Evolutionary conservation across 1,140 invertebrate species (phyloP).

Genomic region (Batillaria attramentaria): DNA sequence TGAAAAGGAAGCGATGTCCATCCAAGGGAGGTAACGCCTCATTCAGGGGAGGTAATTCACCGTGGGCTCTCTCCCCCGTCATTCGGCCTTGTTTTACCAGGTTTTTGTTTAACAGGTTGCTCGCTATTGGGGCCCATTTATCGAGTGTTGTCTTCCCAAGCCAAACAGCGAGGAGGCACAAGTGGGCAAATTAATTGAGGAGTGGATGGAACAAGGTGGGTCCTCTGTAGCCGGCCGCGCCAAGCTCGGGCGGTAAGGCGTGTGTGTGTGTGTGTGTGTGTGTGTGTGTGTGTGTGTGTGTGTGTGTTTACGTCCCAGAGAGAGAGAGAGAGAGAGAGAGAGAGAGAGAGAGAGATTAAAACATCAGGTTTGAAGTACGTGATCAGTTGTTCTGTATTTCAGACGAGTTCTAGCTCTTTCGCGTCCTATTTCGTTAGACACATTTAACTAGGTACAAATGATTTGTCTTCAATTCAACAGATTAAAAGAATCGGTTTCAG

Average conservation of each 20-base stretch:
- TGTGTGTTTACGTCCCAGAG: neutral
- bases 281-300: constrained; percentile 3
- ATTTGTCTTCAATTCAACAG: too few species aligned
- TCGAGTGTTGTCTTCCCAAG: neutral
- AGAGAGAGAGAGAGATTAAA: neutral
- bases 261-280: constrained; percentile 20
- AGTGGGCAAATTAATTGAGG: neutral
- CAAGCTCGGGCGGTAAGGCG: too few species aligned
- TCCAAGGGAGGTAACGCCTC: neutral
- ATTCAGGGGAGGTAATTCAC: neutral
- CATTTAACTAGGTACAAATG: too few species aligned
- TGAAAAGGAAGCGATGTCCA: constrained; percentile 3
- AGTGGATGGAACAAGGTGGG: too few species aligned
- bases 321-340: neutral
- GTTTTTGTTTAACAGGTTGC: neutral
- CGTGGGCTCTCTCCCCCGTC: neutral
- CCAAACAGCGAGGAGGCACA: neutral
- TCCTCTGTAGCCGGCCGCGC: too few species aligned
- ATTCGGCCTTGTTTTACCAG: neutral
- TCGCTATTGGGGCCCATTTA: neutral
- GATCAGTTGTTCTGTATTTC: too few species aligned
- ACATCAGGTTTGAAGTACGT: too few species aligned
- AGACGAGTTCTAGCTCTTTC: too few species aligned
- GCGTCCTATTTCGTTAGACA: too few species aligned
- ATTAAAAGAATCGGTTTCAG: too few species aligned